Conservation (phyloP, 2,113 vertebrate genomes). For the Podarcis cretensis region DNA sequence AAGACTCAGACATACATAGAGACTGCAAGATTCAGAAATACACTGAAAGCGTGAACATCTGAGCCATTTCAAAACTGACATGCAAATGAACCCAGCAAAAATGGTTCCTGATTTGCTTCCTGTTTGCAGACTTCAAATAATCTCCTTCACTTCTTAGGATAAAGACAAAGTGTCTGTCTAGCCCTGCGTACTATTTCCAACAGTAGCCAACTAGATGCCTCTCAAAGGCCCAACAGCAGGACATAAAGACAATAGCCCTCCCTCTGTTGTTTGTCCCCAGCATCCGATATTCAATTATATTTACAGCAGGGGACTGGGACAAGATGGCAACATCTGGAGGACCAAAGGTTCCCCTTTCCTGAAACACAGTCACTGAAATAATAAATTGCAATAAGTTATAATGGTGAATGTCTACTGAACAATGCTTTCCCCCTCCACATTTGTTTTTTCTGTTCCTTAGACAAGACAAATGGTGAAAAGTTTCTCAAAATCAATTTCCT, state of each 20-base stretch:
- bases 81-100: not conserved
- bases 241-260: too few species aligned
- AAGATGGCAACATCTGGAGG: too few species aligned
- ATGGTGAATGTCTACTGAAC: not conserved
- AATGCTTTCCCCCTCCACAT: not conserved
- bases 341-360: not conserved
- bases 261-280: too few species aligned
- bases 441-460: not conserved
- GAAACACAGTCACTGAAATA: not conserved
- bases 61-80: not conserved
- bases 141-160: too few species aligned
- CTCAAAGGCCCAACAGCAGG: too few species aligned
- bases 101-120: too few species aligned
- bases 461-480: not conserved
- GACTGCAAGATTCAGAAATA: not conserved
- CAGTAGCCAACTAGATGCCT: too few species aligned
- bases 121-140: too few species aligned
- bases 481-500: not conserved
- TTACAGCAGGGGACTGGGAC: too few species aligned
- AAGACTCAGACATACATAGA: not conserved
- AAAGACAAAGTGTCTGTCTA: too few species aligned
- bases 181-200: too few species aligned
- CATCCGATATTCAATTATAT: too few species aligned
- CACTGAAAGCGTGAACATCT: not conserved
- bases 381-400: not conserved